Base-by-base conservation (phyloP, 2,888 invertebrate species). In the Phymatocera aterrima region DNA sequence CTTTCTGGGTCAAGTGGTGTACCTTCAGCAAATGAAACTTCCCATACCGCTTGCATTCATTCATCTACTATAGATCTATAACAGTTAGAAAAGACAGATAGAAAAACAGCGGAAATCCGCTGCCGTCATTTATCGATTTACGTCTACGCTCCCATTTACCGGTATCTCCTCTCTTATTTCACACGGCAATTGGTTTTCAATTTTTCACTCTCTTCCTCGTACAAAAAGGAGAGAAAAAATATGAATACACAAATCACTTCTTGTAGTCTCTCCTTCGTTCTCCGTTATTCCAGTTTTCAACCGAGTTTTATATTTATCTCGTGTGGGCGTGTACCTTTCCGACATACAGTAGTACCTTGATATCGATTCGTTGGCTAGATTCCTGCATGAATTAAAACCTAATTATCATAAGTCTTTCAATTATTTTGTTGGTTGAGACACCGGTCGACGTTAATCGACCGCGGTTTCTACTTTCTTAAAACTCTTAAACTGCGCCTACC, bases 1-100 rank as follows among this genome's bases (percentile, higher is more conserved):
- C 68, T 68, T 68, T 68, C 68, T 68, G 68, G 68, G 68, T 68
- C 68, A 68, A 68, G 68, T 68, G 46, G 46, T 46, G 46, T 68
- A 46, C 68, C 24, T 43, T 37, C 61, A 15, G 61, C 61, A 64
- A 64, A 64, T 64, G 61, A 64, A 37, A 64, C 61, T 64, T n/a
- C 61, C 34, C 37, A 57, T 57, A 57, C 57, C 46, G 24, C 54
- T n/a, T n/a, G n/a, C 37, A 64, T 37, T 64, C 61, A 64, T 64
- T 34, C 37, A 64, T 64, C 34, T 61, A 34, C 28, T 61, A 21
- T 64, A 37, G 28, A 15, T 28, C 15, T 60, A 21, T 51, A 57
- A 12, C 28, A 1, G 28, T 28, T 28, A 28, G 28, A 12, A 15
- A 18, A 24, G 57, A 2, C 15, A 28, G 57, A 57, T 57, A 57